Evolutionary conservation across 2,113 vertebrate genomes (phyloP).

Genomic region (Alouatta palliata): DNA sequence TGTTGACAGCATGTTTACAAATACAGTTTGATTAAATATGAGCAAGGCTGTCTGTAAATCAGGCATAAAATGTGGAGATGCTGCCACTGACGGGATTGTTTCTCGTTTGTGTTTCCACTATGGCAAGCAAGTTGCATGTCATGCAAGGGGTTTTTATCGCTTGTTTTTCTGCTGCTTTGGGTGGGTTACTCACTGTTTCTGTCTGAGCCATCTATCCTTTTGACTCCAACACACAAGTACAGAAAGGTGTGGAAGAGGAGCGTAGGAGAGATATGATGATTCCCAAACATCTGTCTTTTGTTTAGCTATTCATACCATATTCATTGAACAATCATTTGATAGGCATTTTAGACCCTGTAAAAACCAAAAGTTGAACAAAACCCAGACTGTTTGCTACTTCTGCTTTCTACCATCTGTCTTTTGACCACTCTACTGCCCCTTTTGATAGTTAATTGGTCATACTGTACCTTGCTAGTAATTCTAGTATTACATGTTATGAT

Average conservation of each 20-base stretch:
- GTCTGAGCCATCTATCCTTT: not conserved
- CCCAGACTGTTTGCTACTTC: not conserved
- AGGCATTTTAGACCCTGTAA: not conserved
- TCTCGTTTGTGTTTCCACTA: not conserved
- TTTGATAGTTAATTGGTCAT: not conserved
- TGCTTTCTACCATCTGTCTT: not conserved
- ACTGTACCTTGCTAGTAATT: not conserved
- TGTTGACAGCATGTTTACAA: conserved; percentile 52
- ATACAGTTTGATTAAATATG: conserved; percentile 35
- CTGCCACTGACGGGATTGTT: not conserved
- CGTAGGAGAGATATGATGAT: not conserved
- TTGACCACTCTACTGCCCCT: not conserved
- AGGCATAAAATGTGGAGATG: not conserved
- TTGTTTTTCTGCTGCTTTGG: not conserved
- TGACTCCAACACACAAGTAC: not conserved
- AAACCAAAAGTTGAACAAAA: not conserved
- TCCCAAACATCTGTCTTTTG: not conserved
- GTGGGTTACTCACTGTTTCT: not conserved
- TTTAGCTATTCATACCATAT: not conserved
- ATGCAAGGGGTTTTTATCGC: not conserved
- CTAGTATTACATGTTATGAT: not conserved
- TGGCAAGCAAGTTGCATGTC: not conserved
- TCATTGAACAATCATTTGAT: not conserved
- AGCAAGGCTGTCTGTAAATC: not conserved
- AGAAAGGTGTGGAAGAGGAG: not conserved